Evolutionary conservation across 2,888 invertebrate genomes (phyloP).

Genomic region (Callyntrura sp.): DNA sequence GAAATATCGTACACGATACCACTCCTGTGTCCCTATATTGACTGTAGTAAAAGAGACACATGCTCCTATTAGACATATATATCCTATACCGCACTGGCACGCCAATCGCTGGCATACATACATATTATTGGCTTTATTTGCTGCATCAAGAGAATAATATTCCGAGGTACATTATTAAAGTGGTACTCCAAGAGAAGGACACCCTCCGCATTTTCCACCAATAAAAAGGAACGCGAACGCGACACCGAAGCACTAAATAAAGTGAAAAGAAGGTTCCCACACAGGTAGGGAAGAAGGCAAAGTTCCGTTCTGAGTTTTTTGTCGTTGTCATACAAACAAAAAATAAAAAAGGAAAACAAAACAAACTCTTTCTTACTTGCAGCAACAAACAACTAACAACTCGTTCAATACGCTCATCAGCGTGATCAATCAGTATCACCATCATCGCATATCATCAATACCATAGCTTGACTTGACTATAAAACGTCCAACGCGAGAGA

Average conservation of each 20-base stretch:
- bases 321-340: background rate
- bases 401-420: slow-evolving; percentile 43
- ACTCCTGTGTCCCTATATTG: too few relatives aligned
- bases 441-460: background rate
- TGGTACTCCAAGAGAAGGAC: background rate
- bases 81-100: too few relatives aligned
- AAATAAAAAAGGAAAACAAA: slow-evolving; percentile 46
- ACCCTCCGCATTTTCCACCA: background rate
- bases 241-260: background rate
- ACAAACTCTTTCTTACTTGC: background rate
- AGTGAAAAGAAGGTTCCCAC: slow-evolving; percentile 1
- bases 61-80: too few relatives aligned
- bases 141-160: background rate
- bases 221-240: background rate
- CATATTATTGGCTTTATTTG: background rate
- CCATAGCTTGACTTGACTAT: background rate
- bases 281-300: background rate
- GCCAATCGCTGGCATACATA: too few relatives aligned
- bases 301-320: background rate
- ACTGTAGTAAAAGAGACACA: too few relatives aligned
- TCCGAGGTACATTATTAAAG: background rate
- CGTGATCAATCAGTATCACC: background rate
- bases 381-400: too few relatives aligned
- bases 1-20: too few relatives aligned
- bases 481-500: too few relatives aligned